Base-by-base conservation (phyloP, 2,797 vertebrate species). In the Chelidonichthys spinosus region DNA sequence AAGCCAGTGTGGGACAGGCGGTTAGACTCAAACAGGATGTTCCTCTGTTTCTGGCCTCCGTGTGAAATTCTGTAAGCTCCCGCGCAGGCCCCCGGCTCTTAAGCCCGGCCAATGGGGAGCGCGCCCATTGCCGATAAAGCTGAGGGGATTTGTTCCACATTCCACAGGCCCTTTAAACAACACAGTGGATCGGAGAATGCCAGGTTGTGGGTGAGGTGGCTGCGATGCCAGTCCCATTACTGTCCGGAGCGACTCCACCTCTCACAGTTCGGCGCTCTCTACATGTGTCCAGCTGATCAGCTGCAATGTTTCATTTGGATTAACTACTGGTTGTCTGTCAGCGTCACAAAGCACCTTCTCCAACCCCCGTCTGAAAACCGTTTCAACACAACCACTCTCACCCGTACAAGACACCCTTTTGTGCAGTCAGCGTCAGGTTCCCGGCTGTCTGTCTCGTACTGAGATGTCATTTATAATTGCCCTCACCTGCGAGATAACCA, bases 81-180 rank as follows among this genome's bases (percentile, higher is more conserved):
- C 69, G 89, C 85, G 65, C 90, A 81, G 92, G 84, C 86, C 90
- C 78, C 85, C 39, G 87, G 89, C 92, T 91, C 89, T 90, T 75
- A 87, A 87, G 85, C 79, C 63, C 2, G 61, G 88, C 93, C 93
- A 93, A 92, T 91, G 84, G 89, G 84, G 88, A 90, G 88, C 15
- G 36, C 36, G 63, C 60, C 74, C 76, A 74, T 25, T 90, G 86
- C 92, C 58, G 85, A 90, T 90, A 93, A 92, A 93, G 93, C 93
- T 93, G 88, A 92, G 80, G 86, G 92, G 93, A 94, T 95, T 95
- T 94, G 94, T 93, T 94, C 90, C 93, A 95, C 94, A 95, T 95
- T 95, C 94, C 94, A 78, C 84, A 74, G 85, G 78, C 88, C 90
- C 88, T 92, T 93, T 90, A 94, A 94, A 94, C 91, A 93, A 91